Base-by-base conservation (phyloP, 2,797 vertebrate species). In the Falco concolor region DNA sequence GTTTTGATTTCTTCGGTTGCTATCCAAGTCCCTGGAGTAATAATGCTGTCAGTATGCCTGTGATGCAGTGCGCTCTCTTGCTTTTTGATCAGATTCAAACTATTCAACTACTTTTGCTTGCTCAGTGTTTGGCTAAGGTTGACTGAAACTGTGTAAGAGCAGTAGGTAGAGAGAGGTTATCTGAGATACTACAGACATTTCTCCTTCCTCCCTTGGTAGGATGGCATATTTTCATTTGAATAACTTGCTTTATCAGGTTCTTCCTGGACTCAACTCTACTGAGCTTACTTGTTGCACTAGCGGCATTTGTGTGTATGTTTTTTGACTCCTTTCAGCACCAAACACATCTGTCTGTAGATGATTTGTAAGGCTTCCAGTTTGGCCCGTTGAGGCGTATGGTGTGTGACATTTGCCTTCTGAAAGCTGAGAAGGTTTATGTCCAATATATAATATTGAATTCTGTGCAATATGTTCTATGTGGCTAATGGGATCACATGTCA, bases 371-470 rank as follows among this genome's bases (percentile, higher is more conserved):
- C 6, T 50, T 87, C 24, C 52, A 5, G 8, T 63, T 8, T 28
- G 44, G 16, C 63, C 34, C n/a, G 5, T 42, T 73, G 53, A 34
- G 38, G 28, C 20, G 10, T 74, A 30, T 13, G 49, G 15, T 19
- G 20, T 32, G n/a, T 81, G 82, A 17, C 8, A 1, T 76, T 75
- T 74, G 15, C 27, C 36, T 72, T 57, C 32, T 53, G 68, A 59
- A 69, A 82, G 67, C 32, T 59, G 67, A 16, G 40, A 28, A 70
- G 38, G 8, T 83, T 44, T 54, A 27, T 59, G 13, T 30, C 21
- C 11, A 30, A 1, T 11, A 0, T 47, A 3, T 10, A 3, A 42
- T 2, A 4, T 10, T 42, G 36, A 45, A 65, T 57, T 70, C 65
- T 57, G 7, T 45, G 36, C 25, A 49, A 1, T 60, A 8, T 12